Conservation (phyloP, 1,140 invertebrate species). For the Lucilia sericata region DNA sequence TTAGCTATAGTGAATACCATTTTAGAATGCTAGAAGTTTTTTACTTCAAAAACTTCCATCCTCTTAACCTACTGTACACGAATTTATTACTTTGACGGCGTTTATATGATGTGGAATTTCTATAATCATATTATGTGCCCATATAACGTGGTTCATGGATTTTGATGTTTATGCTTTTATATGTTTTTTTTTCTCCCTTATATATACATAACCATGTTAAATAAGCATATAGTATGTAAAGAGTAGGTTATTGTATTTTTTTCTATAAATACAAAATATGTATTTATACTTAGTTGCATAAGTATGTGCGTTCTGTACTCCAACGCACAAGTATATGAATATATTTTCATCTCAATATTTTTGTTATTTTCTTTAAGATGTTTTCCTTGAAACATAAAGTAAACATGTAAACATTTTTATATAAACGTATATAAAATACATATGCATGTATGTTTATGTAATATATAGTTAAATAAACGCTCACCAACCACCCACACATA, state of each 20-base stretch:
- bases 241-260: too few species aligned
- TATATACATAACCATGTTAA: too few species aligned
- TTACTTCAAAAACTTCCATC: not conserved
- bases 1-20: too few species aligned
- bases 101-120: not conserved
- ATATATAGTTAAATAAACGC: not conserved
- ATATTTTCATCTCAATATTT: not conserved
- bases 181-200: not conserved
- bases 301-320: not conserved
- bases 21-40: not conserved
- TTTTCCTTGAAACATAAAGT: not conserved
- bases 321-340: not conserved
- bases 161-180: not conserved
- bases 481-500: too few species aligned
- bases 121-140: not conserved
- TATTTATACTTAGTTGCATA: too few species aligned
- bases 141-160: not conserved
- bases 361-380: not conserved
- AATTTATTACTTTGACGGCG: not conserved
- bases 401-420: not conserved
- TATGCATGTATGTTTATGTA: not conserved
- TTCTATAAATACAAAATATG: too few species aligned
- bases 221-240: too few species aligned
- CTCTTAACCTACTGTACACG: not conserved
- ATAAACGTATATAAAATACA: not conserved